Conservation (phyloP, 2,888 invertebrate genomes). For the Pristionchus arcanus region DNA sequence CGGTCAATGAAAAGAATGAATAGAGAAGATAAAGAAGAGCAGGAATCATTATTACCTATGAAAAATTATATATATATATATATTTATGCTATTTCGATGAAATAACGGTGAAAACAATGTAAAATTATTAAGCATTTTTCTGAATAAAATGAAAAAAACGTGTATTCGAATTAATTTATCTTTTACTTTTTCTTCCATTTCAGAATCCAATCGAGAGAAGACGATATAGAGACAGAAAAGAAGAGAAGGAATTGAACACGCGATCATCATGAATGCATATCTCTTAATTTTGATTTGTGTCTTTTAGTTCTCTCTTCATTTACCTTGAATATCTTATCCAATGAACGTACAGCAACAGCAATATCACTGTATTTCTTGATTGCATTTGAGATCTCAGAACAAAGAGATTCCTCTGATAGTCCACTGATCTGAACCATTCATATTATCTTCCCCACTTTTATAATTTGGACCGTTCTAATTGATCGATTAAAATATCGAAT, state of each 20-base stretch:
- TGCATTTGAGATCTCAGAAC: background rate
- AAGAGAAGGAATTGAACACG: slow-evolving; percentile 39
- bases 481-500: slow-evolving; percentile 40
- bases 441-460: background rate
- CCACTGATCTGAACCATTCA: background rate
- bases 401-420: slow-evolving; percentile 13
- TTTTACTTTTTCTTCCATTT: slow-evolving; percentile 16
- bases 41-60: slow-evolving; percentile 3
- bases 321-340: slow-evolving; percentile 45
- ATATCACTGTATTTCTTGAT: slow-evolving; percentile 47
- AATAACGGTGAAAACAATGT: too few species aligned
- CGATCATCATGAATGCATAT: slow-evolving; percentile 44
- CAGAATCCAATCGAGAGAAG: slow-evolving; percentile 22
- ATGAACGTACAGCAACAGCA: background rate
- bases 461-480: background rate
- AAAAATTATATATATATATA: too few species aligned
- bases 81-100: too few species aligned
- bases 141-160: too few species aligned
- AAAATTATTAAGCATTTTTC: too few species aligned
- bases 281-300: background rate
- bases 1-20: slow-evolving; percentile 41
- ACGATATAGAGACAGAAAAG: slow-evolving; percentile 24
- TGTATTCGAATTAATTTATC: too few species aligned
- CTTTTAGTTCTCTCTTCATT: background rate
- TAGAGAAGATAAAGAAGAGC: slow-evolving; percentile 48